Evolutionary conservation across 2,113 vertebrate species (phyloP).

Genomic region (Pachyramphus minor): DNA sequence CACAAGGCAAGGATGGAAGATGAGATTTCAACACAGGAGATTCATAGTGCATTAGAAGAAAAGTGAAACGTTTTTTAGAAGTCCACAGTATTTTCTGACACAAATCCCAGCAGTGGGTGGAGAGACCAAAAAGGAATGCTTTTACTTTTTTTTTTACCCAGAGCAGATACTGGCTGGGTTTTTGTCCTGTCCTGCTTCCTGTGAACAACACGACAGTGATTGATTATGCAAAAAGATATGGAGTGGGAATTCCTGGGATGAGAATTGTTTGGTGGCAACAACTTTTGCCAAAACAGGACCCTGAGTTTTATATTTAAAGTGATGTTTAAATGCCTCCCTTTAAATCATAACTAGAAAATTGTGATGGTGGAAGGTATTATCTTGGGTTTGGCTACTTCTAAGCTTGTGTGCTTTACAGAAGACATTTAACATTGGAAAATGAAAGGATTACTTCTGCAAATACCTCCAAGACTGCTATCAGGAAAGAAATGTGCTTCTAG

Average conservation of each 20-base stretch:
- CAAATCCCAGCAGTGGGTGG: background rate
- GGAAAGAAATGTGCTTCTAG: background rate
- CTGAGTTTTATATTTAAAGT: background rate
- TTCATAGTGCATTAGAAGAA: background rate
- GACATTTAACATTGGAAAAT: background rate
- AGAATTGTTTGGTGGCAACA: background rate
- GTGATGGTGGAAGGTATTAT: background rate
- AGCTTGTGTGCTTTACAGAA: background rate
- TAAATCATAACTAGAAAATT: background rate
- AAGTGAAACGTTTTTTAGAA: background rate
- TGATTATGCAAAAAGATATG: background rate
- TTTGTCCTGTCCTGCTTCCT: background rate
- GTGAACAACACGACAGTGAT: background rate
- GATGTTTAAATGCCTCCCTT: background rate
- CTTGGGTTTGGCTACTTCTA: background rate
- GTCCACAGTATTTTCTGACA: background rate
- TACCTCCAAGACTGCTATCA: background rate
- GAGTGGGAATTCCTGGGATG: background rate
- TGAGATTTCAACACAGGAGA: background rate
- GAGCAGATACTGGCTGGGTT: background rate
- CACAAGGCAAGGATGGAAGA: background rate
- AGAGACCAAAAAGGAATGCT: background rate
- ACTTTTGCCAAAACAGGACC: background rate
- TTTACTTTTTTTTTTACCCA: background rate
- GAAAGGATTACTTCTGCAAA: background rate